Percentiles rank a stretch among this genome's conserved stretches.
Evolutionary conservation across 2,888 invertebrate genomes (phyloP).

Genomic region (Oegoconia quadripuncta): DNA sequence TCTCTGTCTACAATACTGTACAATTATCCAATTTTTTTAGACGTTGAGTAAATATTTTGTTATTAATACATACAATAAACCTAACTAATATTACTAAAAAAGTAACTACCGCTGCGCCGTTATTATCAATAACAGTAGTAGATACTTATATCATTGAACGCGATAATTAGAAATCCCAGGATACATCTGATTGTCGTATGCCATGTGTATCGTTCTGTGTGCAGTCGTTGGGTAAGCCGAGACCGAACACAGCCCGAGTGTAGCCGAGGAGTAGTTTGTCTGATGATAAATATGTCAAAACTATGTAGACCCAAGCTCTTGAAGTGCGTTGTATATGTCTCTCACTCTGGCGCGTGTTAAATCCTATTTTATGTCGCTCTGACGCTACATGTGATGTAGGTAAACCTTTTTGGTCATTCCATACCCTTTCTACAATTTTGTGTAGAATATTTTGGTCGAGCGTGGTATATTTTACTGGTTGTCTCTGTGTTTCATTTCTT

Average conservation of each 20-base stretch:
- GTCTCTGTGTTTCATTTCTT: too few relatives aligned
- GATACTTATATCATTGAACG: too few relatives aligned
- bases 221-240: too few relatives aligned
- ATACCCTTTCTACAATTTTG: slow-evolving; percentile 3
- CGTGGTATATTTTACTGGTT: not conserved
- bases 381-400: not conserved
- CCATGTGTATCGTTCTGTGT: not conserved
- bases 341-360: not conserved
- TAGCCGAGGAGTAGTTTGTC: not conserved
- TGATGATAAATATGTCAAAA: not conserved
- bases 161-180: too few relatives aligned
- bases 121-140: too few relatives aligned
- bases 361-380: not conserved
- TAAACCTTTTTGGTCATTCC: not conserved
- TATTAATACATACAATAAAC: too few relatives aligned
- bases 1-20: too few relatives aligned
- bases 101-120: too few relatives aligned
- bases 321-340: not conserved
- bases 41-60: not conserved
- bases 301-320: not conserved
- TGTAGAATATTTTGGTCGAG: not conserved
- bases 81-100: too few relatives aligned
- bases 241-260: not conserved
- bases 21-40: too few relatives aligned
- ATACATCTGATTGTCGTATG: not conserved